Evolutionary conservation across 1,140 invertebrate genomes (phyloP), one percentile per base, ranked within the genome.

Genomic region (Drosophila parabipectinata): DNA sequence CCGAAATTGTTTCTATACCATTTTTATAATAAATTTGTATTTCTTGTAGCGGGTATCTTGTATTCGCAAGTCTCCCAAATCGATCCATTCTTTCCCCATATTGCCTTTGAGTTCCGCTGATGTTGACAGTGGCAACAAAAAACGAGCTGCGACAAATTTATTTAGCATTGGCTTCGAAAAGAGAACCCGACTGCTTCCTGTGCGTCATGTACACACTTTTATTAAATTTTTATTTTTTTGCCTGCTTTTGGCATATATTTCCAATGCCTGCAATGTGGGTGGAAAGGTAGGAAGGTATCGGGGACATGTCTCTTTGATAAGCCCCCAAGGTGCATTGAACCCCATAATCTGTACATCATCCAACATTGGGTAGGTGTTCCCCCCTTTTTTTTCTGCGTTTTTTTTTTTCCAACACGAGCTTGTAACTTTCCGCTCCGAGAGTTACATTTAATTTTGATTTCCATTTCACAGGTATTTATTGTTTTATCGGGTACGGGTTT

Each of bases 71-170:
- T 2, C 32, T 9, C 41, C 8, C 4, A 4, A 15, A 7, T 5
- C 21, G 6, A 18, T 3, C 15, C 54, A 21, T 21, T 18, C 18
- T 18, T 18, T 18, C 18, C 18, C 18, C 18, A 18, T 37, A 15
- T 41, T 30, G 9, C 12, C 21, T 47, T 21, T 60, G 21, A 60
- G 44, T 39, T 60, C 55, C 14, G 21, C 14, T 12, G 14, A 48
- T 59, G 54, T 58, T 59, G 62, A 61, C 56, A 41, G 45, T 59
- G 62, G 47, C 56, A 48, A 28, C 30, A 28, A 14, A 48, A 37
- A 48, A 28, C 55, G 18, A 57, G 12, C 44, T 15, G 41, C 30
- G 21, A 45, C 14, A 30, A 66, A 61, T 50, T 50, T 50, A 21
- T 50, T 61, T 50, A 30, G 9, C 57, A 60, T 60, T 59, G 45